Conservation (phyloP, 1,140 invertebrate species). For the Drosophila quadrilineata region DNA sequence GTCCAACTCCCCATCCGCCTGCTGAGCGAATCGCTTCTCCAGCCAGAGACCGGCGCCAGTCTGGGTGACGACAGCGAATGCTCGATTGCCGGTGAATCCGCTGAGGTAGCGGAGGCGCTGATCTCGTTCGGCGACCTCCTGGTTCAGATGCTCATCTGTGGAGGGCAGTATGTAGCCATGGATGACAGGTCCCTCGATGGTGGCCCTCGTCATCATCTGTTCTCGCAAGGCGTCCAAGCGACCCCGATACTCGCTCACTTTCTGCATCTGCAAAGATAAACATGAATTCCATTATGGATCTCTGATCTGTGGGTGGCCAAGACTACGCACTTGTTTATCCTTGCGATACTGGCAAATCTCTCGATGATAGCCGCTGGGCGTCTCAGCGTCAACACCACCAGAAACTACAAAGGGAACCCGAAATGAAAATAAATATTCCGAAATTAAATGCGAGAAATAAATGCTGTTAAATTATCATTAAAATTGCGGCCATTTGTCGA, state of each 20-base stretch:
- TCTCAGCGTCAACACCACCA: slow-evolving; percentile 30
- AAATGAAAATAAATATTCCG: slow-evolving; percentile 18
- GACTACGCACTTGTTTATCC: slow-evolving; percentile 58
- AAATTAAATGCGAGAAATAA: slow-evolving; percentile 20
- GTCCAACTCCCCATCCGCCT: slow-evolving; percentile 88
- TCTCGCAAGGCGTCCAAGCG: slow-evolving; percentile 84
- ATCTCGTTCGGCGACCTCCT: slow-evolving; percentile 88
- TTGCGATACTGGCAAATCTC: slow-evolving; percentile 71
- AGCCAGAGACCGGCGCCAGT: slow-evolving; percentile 93
- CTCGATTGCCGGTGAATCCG: slow-evolving; percentile 92
- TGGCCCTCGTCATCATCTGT: slow-evolving; percentile 85
- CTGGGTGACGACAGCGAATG: slow-evolving; percentile 89
- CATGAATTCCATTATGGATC: not conserved
- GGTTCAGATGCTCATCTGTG: slow-evolving; percentile 90
- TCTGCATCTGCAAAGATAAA: slow-evolving; percentile 60
- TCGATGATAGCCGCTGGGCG: slow-evolving; percentile 56
- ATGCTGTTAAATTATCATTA: slow-evolving; percentile 53
- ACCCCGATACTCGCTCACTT: slow-evolving; percentile 77
- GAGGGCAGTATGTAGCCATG: slow-evolving; percentile 90
- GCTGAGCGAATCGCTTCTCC: slow-evolving; percentile 91
- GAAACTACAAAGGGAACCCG: slow-evolving; percentile 46
- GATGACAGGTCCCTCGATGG: slow-evolving; percentile 85
- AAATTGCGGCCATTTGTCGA: slow-evolving; percentile 55
- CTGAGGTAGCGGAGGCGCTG: slow-evolving; percentile 90
- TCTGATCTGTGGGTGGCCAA: too few species aligned